Percentiles rank a stretch among this genome's conserved stretches.
phyloP scores from a whole-genome alignment of 2,888 invertebrate species.

The Hydroisotoma schaefferi region DNA sequence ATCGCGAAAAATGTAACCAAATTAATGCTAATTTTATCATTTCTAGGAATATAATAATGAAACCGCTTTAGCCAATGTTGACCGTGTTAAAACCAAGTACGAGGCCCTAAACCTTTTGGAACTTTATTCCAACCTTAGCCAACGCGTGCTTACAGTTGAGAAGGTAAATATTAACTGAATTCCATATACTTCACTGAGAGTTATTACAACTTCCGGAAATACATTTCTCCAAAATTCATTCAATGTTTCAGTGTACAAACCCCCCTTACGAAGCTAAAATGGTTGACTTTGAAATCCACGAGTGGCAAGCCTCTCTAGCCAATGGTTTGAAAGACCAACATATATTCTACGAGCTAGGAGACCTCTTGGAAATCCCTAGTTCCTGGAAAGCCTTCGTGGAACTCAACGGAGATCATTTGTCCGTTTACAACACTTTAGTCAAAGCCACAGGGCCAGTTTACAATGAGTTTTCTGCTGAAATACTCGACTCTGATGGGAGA shows the following conservation, averaged over 20 bases:
- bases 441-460: constrained; percentile 27
- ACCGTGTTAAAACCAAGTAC: constrained; percentile 27
- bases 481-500: constrained; percentile 33
- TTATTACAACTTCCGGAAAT: neutral
- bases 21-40: neutral
- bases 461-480: constrained; percentile 34
- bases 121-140: constrained; percentile 24
- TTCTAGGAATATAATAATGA: constrained; percentile 33
- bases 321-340: constrained; percentile 32
- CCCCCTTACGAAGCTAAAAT: constrained; percentile 37
- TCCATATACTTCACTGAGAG: too few relatives aligned
- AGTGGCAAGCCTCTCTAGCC: constrained; percentile 30
- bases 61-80: constrained; percentile 22
- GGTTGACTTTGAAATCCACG: constrained; percentile 33
- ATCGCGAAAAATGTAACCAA: too few relatives aligned
- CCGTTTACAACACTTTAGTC: constrained; percentile 29
- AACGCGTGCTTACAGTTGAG: constrained; percentile 26
- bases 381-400: constrained; percentile 39
- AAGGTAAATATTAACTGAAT: constrained; percentile 19
- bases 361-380: constrained; percentile 26
- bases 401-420: constrained; percentile 28
- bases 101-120: constrained; percentile 24
- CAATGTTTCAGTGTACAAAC: constrained; percentile 23
- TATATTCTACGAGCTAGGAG: constrained; percentile 32
- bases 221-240: neutral